phyloP scores from a whole-genome alignment of 2,113 vertebrate species.

The Cnemophilus loriae region DNA sequence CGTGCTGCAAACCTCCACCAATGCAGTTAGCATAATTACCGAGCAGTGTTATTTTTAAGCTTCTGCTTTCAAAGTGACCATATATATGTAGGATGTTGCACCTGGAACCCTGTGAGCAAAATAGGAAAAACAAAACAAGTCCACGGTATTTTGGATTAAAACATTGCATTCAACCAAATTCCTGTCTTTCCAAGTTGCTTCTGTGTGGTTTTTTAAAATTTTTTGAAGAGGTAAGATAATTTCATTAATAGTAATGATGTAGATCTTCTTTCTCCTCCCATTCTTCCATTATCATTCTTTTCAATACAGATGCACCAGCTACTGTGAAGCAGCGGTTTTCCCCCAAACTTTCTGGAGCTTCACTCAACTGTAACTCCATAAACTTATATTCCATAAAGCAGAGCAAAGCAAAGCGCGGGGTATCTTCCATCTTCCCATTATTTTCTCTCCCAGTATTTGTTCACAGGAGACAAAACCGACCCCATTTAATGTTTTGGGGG shows the following conservation, averaged over 20 bases:
- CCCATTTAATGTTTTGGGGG: constrained; percentile 5
- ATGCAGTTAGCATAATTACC: constrained; percentile 27
- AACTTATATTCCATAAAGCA: background rate
- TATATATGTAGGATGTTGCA: background rate
- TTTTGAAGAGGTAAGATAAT: background rate
- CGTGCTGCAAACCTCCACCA: constrained; percentile 12
- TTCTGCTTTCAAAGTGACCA: constrained; percentile 36
- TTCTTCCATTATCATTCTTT: background rate
- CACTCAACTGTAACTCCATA: background rate
- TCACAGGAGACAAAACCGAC: constrained; percentile 28
- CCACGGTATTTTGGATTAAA: background rate
- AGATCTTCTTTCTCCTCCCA: background rate
- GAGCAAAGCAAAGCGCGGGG: background rate
- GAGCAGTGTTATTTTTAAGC: background rate
- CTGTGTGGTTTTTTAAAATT: background rate
- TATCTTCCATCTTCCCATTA: background rate
- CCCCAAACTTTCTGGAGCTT: background rate
- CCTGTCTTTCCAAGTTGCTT: background rate
- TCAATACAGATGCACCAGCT: background rate
- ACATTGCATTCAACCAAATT: background rate
- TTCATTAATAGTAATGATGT: background rate
- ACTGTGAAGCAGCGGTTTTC: background rate
- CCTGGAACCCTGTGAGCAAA: constrained; percentile 1
- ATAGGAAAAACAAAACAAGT: background rate
- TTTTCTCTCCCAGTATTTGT: background rate